phyloP scores from a whole-genome alignment of 2,113 vertebrate species.

The Crypturellus undulatus region DNA sequence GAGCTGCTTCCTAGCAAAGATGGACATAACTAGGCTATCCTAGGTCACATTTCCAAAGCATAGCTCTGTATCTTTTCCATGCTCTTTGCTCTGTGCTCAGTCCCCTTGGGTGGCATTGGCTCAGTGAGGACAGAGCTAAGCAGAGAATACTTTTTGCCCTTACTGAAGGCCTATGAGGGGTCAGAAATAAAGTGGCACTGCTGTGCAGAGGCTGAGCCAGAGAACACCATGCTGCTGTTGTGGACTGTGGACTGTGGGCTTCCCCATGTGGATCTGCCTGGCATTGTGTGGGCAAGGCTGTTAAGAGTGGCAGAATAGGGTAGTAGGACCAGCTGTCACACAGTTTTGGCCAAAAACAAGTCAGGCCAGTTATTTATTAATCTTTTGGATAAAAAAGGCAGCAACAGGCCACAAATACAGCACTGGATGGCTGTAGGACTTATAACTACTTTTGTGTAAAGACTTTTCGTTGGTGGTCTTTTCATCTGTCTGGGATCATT shows the following conservation, averaged over 20 bases:
- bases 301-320: neutral
- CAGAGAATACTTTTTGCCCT: neutral
- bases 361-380: neutral
- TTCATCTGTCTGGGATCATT: neutral
- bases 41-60: neutral
- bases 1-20: neutral
- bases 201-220: neutral
- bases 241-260: accelerated
- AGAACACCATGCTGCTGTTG: accelerated
- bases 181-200: neutral
- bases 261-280: accelerated
- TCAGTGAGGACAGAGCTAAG: neutral
- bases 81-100: neutral
- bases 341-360: neutral
- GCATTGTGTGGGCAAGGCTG: neutral
- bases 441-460: neutral
- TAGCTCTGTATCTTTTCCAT: too few species aligned
- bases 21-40: neutral
- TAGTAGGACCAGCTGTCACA: neutral
- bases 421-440: neutral
- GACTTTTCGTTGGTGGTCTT: neutral
- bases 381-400: neutral
- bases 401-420: neutral
- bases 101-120: neutral
- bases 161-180: neutral